phyloP scores from a whole-genome alignment of 2,113 vertebrate genomes.

The Colinus virginianus region DNA sequence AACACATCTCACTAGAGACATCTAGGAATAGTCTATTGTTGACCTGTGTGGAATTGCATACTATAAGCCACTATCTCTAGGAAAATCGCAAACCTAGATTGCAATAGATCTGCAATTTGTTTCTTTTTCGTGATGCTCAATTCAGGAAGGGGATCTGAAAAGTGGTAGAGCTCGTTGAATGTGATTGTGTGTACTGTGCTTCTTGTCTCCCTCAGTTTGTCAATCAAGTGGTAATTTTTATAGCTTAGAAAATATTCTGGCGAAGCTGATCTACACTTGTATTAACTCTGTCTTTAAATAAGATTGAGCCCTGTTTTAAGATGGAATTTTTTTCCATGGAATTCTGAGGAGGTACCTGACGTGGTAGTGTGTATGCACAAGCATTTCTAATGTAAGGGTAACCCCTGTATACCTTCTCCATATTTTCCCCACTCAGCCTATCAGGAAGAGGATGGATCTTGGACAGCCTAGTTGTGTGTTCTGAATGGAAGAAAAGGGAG shows the following conservation, averaged over 20 bases:
- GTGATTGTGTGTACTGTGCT: not conserved
- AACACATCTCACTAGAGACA: not conserved
- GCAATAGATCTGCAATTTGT: not conserved
- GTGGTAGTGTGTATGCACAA: not conserved
- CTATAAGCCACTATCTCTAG: not conserved
- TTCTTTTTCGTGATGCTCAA: not conserved
- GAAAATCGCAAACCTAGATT: not conserved
- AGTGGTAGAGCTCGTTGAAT: not conserved
- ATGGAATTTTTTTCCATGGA: slow-evolving; percentile 21
- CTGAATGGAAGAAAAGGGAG: not conserved
- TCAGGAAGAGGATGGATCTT: not conserved
- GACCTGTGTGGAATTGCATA: not conserved
- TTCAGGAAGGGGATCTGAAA: slow-evolving; percentile 6
- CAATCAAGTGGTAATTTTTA: slow-evolving; percentile 58
- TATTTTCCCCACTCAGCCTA: not conserved
- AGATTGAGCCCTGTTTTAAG: slow-evolving; percentile 27
- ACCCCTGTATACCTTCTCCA: not conserved
- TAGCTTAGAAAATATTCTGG: slow-evolving; percentile 35
- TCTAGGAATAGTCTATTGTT: not conserved
- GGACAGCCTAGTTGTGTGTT: not conserved
- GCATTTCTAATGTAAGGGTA: not conserved
- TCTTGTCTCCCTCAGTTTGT: slow-evolving; percentile 43
- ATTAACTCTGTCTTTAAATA: slow-evolving; percentile 55
- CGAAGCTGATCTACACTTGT: slow-evolving; percentile 58
- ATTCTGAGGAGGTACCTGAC: not conserved